phyloP scores from a whole-genome alignment of 2,797 vertebrate genomes.

The Chlorospingus flavigularis region DNA sequence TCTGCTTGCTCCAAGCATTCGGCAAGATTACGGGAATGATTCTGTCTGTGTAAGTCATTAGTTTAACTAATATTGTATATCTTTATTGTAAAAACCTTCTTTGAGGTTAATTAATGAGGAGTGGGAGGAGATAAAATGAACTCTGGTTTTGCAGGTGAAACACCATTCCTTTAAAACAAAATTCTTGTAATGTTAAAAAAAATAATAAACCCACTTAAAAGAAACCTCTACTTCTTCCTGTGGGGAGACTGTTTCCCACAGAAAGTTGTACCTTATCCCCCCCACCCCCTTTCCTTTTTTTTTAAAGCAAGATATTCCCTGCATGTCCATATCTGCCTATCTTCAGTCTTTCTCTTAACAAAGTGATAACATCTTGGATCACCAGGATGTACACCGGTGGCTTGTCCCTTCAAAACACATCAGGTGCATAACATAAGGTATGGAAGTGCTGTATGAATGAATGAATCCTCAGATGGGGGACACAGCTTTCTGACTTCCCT shows the following conservation, averaged over 20 bases:
- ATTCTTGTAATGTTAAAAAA: conserved; percentile 1
- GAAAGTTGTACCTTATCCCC: neutral
- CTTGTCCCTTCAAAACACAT: neutral
- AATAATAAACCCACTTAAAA: conserved; percentile 54
- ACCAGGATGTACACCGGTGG: neutral
- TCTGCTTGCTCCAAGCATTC: neutral
- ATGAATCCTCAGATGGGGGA: rapidly evolving
- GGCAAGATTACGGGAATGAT: neutral
- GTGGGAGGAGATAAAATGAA: conserved; percentile 61
- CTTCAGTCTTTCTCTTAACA: neutral
- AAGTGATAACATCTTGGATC: neutral
- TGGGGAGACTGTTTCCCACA: conserved; percentile 36
- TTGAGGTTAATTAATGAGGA: conserved; percentile 55
- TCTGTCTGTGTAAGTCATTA: conserved; percentile 37
- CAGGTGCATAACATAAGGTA: neutral
- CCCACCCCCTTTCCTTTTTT: neutral
- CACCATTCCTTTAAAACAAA: conserved; percentile 60
- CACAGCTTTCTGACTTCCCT: neutral
- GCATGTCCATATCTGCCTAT: neutral
- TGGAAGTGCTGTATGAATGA: neutral
- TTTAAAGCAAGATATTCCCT: neutral
- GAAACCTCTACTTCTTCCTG: conserved; percentile 44
- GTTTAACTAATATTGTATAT: conserved; percentile 59
- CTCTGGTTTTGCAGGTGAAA: conserved; percentile 65
- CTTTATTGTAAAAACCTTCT: conserved; percentile 48